Evolutionary conservation across 1,140 invertebrate species (phyloP).

Genomic region (Aphaenogaster ashmeadi): DNA sequence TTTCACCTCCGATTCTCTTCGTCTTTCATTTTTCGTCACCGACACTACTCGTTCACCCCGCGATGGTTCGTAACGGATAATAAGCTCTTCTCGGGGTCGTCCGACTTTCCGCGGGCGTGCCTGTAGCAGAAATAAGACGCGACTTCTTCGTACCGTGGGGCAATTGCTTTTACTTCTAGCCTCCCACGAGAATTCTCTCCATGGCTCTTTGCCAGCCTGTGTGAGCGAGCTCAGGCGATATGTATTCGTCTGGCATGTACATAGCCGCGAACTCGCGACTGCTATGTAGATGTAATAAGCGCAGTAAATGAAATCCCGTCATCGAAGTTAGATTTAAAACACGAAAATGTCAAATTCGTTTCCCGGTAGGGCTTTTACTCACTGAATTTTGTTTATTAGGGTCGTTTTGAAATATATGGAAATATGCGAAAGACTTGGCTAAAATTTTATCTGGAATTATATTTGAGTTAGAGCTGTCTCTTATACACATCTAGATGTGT

Average conservation of each 20-base stretch:
- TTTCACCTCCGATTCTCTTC: constrained; percentile 32
- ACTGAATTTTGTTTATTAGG: background rate
- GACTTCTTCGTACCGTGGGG: constrained; percentile 58
- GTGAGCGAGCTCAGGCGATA: background rate
- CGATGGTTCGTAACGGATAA: constrained; percentile 65
- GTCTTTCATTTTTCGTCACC: constrained; percentile 51
- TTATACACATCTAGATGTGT: no score
- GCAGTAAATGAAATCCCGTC: constrained; percentile 21
- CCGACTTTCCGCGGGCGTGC: constrained; percentile 34
- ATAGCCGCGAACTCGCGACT: background rate
- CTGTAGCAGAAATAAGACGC: constrained; percentile 69
- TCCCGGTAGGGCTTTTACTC: background rate
- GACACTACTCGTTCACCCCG: constrained; percentile 39
- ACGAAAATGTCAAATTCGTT: background rate
- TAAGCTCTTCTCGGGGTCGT: constrained; percentile 67
- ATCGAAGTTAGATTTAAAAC: constrained; percentile 36
- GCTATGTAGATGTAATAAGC: background rate
- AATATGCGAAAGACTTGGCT: background rate
- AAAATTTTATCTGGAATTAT: background rate
- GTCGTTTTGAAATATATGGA: background rate
- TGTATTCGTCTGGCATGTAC: constrained; percentile 7
- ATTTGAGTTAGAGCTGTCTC: no score
- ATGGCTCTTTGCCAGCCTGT: constrained; percentile 12
- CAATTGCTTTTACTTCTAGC: constrained; percentile 72
- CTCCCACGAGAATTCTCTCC: constrained; percentile 49